Conservation (phyloP, 1,140 invertebrate species). For the Euura saliciscinereae region DNA sequence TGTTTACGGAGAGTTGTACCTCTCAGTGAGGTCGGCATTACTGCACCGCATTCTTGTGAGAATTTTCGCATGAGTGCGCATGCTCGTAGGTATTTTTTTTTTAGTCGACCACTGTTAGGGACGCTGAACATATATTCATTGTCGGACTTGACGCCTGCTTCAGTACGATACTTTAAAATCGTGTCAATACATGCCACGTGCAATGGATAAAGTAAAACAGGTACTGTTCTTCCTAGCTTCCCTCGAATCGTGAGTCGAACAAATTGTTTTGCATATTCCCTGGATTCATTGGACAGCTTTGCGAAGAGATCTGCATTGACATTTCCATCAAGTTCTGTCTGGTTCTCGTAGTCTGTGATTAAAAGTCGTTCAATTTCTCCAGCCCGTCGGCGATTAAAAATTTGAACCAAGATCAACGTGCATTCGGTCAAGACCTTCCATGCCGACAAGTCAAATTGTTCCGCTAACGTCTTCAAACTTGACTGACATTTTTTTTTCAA, state of each 20-base stretch:
- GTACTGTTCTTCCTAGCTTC: slow-evolving; percentile 20
- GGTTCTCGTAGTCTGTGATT: slow-evolving; percentile 7
- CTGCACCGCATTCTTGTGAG: slow-evolving; percentile 15
- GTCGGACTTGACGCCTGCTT: slow-evolving; percentile 19
- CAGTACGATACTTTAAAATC: slow-evolving; percentile 18
- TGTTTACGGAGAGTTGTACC: slow-evolving; percentile 29
- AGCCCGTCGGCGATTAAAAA: slow-evolving; percentile 16
- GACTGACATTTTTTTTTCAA: neutral
- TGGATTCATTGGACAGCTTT: slow-evolving; percentile 10
- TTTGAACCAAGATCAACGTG: slow-evolving; percentile 18
- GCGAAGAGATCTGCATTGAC: slow-evolving; percentile 18
- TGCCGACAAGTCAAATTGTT: slow-evolving; percentile 6
- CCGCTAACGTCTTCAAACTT: neutral
- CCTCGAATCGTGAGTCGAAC: no score
- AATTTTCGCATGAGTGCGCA: slow-evolving; percentile 19
- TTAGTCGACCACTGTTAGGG: slow-evolving; percentile 7
- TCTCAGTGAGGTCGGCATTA: slow-evolving; percentile 17
- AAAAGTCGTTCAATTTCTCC: slow-evolving; percentile 9
- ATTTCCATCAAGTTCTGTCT: slow-evolving; percentile 14
- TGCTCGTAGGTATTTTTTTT: slow-evolving; percentile 23
- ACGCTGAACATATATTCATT: slow-evolving; percentile 20
- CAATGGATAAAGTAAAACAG: slow-evolving; percentile 18
- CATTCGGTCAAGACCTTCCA: slow-evolving; percentile 14
- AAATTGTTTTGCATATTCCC: slow-evolving; percentile 10
- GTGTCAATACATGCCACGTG: slow-evolving; percentile 16